phyloP scores from a whole-genome alignment of 2,113 vertebrate genomes.

The Isichthys henryi region DNA sequence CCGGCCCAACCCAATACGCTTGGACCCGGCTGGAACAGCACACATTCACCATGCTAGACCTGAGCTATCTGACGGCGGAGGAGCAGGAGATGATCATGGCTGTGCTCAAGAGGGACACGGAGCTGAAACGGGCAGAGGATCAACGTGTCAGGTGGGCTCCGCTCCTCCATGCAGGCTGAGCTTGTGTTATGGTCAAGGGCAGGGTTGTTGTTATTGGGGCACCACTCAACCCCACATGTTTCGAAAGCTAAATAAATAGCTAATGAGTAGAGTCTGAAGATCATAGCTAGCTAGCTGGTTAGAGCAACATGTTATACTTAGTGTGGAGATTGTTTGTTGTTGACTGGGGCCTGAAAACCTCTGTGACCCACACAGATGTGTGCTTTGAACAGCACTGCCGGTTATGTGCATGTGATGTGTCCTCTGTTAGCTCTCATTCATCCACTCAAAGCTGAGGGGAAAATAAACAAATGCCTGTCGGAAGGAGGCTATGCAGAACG shows the following conservation, averaged over 20 bases:
- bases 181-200: neutral
- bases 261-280: neutral
- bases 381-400: neutral
- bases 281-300: neutral
- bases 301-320: neutral
- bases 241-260: neutral
- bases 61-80: conserved; percentile 83
- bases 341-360: neutral
- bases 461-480: neutral
- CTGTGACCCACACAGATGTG: neutral
- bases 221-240: neutral
- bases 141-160: conserved; percentile 73
- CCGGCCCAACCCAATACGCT: neutral
- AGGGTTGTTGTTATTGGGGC: neutral
- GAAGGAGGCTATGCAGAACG: neutral
- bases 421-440: neutral
- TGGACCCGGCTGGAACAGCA: neutral
- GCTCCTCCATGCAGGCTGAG: neutral
- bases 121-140: conserved; percentile 77
- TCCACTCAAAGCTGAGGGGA: neutral
- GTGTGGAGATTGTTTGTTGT: neutral
- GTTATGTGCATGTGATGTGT: neutral
- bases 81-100: conserved; percentile 79
- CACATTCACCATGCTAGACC: conserved; percentile 75
- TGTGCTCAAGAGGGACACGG: conserved; percentile 78